Conservation (phyloP, 2,888 invertebrate species). For the Anthrax anthrax region DNA sequence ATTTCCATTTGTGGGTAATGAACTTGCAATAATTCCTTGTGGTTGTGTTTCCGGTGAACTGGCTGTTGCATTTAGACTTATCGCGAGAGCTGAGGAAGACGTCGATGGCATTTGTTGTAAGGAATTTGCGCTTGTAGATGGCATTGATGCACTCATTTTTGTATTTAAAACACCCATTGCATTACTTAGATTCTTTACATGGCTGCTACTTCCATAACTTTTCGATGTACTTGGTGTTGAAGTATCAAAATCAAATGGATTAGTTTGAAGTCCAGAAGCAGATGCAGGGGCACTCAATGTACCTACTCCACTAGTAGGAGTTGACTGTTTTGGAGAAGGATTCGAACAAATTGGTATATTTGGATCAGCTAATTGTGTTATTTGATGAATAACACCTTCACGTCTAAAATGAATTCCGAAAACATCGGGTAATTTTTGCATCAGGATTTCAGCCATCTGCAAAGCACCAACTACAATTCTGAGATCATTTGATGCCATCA, state of each 20-base stretch:
- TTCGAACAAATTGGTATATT: slow-evolving; percentile 43
- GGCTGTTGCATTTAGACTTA: slow-evolving; percentile 12
- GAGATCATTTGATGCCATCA: slow-evolving; percentile 94
- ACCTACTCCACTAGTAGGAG: slow-evolving; percentile 22
- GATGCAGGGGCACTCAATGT: slow-evolving; percentile 29
- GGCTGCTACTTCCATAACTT: slow-evolving; percentile 13
- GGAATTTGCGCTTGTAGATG: slow-evolving; percentile 15
- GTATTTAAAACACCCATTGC: slow-evolving; percentile 26
- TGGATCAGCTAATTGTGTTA: slow-evolving; percentile 53
- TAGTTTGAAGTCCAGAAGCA: slow-evolving; percentile 25
- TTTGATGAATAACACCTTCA: slow-evolving; percentile 94
- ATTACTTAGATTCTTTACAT: slow-evolving; percentile 26
- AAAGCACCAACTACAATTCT: slow-evolving; percentile 93
- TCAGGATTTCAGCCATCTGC: slow-evolving; percentile 92
- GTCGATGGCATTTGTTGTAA: slow-evolving; percentile 14
- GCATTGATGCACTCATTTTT: slow-evolving; percentile 18
- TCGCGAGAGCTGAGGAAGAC: slow-evolving; percentile 14
- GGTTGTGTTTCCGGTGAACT: slow-evolving; percentile 19
- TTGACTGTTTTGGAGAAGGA: slow-evolving; percentile 39
- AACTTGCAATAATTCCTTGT: slow-evolving; percentile 11
- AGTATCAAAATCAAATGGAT: slow-evolving; percentile 29
- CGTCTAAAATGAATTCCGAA: slow-evolving; percentile 92
- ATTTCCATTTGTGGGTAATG: slow-evolving; percentile 16
- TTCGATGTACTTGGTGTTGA: slow-evolving; percentile 9
- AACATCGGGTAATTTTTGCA: slow-evolving; percentile 90